A percentile compares a stretch with the other conserved stretches of the same genome.
These are phyloP conservation scores for Dunckerocampus dactyliophorus DNA, from an alignment of 2,113 vertebrate genomes.

Conservation along the genomic window DNA sequence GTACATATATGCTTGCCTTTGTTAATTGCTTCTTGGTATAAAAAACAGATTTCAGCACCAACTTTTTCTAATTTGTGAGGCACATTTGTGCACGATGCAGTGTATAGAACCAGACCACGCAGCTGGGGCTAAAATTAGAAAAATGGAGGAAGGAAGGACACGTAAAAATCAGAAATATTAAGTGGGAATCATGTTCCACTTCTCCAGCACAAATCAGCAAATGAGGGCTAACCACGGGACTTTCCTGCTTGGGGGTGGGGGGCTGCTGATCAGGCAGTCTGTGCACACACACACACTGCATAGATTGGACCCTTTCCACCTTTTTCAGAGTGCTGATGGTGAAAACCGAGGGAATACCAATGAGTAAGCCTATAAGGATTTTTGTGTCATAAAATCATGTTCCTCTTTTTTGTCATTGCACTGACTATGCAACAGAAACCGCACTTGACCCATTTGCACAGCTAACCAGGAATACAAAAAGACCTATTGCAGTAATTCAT, in stretches of 20 bases:
- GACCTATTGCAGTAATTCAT: not conserved
- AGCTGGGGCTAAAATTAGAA: not conserved
- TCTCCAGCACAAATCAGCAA: slow-evolving; percentile 54
- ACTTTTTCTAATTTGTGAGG: not conserved
- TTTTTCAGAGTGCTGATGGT: slow-evolving; percentile 46
- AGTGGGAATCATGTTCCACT: slow-evolving; percentile 45
- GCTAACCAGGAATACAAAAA: slow-evolving; percentile 4
- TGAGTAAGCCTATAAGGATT: slow-evolving; percentile 34
- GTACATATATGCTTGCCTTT: not conserved
- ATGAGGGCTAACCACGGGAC: slow-evolving; percentile 55
- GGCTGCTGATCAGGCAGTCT: slow-evolving; percentile 65
- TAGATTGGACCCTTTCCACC: slow-evolving; percentile 54
- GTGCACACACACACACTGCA: slow-evolving; percentile 18
- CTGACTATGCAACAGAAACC: not conserved
- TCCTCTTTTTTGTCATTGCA: not conserved
- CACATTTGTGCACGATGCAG: no score
- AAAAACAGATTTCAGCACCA: no score
- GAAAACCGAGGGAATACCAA: slow-evolving; percentile 59
- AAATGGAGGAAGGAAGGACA: slow-evolving; percentile 2
- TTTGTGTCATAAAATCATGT: not conserved
- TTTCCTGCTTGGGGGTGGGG: slow-evolving; percentile 58
- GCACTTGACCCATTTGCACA: not conserved
- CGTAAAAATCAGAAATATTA: slow-evolving; percentile 17
- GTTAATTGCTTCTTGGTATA: not conserved
- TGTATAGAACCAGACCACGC: not conserved